Evolutionary conservation across 2,888 invertebrate species (phyloP), one percentile per base, ranked within the genome.

Genomic region (Drepanosiphum platanoidis): DNA sequence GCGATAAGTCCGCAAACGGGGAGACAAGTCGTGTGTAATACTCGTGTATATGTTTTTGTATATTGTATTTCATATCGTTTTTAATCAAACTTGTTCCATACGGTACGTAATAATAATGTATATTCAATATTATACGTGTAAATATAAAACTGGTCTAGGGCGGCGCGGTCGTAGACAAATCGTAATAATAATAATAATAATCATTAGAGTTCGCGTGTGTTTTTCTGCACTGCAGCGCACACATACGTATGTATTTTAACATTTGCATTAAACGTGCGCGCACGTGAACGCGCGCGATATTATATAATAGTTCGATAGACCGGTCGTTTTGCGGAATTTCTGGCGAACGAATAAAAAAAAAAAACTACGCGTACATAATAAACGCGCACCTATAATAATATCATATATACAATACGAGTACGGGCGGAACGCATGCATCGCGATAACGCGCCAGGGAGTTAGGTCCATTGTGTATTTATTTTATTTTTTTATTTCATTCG

Each of bases 381-480:
- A n/a, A n/a, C n/a, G n/a, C n/a, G n/a, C n/a, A n/a, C n/a, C n/a
- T n/a, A n/a, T n/a, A n/a, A n/a, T n/a, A n/a, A n/a, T n/a, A n/a
- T n/a, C n/a, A n/a, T n/a, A n/a, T n/a, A n/a, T n/a, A n/a, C n/a
- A n/a, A n/a, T n/a, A n/a, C n/a, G n/a, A n/a, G n/a, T n/a, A n/a
- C n/a, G n/a, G n/a, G n/a, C n/a, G n/a, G n/a, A n/a, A n/a, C n/a
- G n/a, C 36, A 11, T 1, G 39, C 46, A 58, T 71, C 39, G 52
- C 22, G 70, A 30, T 30, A 30, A 66, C 77, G 64, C 34, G 0
- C 13, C 8, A n/a, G 11, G 66, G 22, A 36, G 58, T 80, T 34
- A 34, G 34, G 68, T 46, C 81, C 81, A 82, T 82, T 82, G 81
- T 64, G 15, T 77, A 46, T 72, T 46, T 11, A 39, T 39, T 70